Conservation (phyloP, 2,888 invertebrate species). For the Idaea dimidiata region DNA sequence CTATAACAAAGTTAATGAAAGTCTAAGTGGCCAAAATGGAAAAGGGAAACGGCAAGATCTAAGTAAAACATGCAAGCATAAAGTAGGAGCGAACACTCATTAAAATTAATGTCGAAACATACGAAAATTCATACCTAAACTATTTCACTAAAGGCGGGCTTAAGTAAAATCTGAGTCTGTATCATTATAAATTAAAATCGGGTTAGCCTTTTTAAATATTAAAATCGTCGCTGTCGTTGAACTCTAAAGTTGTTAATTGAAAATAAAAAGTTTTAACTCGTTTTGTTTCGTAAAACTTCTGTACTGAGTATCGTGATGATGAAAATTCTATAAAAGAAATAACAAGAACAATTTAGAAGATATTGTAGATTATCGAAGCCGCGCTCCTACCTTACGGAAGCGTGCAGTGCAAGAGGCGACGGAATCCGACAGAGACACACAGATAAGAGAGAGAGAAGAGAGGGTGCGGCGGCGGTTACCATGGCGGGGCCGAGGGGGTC, state of each 20-base stretch:
- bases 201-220: conserved; percentile 37
- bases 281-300: conserved; percentile 17
- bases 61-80: conserved; percentile 65
- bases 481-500: conserved; percentile 75
- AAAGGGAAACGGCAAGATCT: conserved; percentile 56
- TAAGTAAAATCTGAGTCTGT: conserved; percentile 34
- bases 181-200: conserved; percentile 35
- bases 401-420: conserved; percentile 78
- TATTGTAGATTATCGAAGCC: conserved; percentile 26
- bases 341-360: conserved; percentile 11
- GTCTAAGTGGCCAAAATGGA: conserved; percentile 51
- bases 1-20: conserved; percentile 40
- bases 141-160: conserved; percentile 35
- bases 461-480: conserved; percentile 77
- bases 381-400: conserved; percentile 78
- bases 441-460: conserved; percentile 66
- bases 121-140: conserved; percentile 29
- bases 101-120: conserved; percentile 30
- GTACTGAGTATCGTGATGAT: conserved; percentile 23
- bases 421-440: conserved; percentile 74
- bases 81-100: conserved; percentile 72
- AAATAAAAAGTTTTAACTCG: conserved; percentile 19
- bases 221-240: conserved; percentile 28
- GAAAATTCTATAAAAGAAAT: conserved; percentile 15
- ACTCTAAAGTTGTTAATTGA: conserved; percentile 27